These are phyloP conservation scores for Hypomecis atomaria DNA, from an alignment of 2,888 invertebrate genomes.

Conservation along the genomic window DNA sequence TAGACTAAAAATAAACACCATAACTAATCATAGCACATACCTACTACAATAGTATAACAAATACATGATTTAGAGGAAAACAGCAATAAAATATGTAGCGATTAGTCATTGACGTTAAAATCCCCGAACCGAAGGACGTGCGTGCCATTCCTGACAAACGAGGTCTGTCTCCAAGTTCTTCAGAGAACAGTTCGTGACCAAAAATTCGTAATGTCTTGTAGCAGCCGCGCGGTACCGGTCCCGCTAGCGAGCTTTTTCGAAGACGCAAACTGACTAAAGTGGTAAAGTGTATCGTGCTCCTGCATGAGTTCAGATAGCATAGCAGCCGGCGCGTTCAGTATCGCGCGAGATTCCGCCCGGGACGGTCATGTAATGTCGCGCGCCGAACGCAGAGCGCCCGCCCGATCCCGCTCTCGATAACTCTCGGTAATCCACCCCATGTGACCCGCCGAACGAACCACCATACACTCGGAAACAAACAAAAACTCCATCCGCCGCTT, in stretches of 20 bases:
- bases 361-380: conserved; percentile 66
- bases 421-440: conserved; percentile 65
- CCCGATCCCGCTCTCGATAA: conserved; percentile 69
- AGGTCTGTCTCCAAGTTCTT: conserved; percentile 13
- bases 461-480: conserved; percentile 42
- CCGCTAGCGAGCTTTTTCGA: conserved; percentile 58
- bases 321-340: conserved; percentile 62
- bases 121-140: conserved; percentile 13
- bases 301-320: conserved; percentile 58
- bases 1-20: too few relatives aligned
- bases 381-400: conserved; percentile 54
- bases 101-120: conserved; percentile 19
- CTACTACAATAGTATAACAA: too few relatives aligned
- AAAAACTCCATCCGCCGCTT: conserved; percentile 48
- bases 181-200: conserved; percentile 16
- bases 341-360: conserved; percentile 69
- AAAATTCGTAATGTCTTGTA: conserved; percentile 19
- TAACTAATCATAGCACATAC: too few relatives aligned
- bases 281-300: conserved; percentile 57
- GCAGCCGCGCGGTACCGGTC: conserved; percentile 12
- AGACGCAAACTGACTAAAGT: conserved; percentile 45
- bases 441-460: conserved; percentile 64
- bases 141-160: conserved; percentile 17
- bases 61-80: conserved; percentile 9
- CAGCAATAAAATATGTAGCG: background rate